Evolutionary conservation across 64 coral and sea anemone species (phyloP).

Genomic region (Stylophora pistillata): DNA sequence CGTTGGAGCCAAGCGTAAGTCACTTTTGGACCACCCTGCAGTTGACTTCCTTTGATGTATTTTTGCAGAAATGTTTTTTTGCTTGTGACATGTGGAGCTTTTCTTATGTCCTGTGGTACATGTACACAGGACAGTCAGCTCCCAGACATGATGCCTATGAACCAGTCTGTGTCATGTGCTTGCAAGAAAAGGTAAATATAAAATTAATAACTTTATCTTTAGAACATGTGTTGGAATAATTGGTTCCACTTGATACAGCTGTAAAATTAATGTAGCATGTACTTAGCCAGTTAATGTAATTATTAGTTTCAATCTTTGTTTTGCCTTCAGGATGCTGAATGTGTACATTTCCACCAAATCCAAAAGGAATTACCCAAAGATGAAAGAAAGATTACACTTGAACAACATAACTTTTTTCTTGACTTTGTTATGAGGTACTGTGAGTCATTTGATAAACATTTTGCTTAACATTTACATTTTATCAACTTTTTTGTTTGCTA

Average conservation of each 20-base stretch:
- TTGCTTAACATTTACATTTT: background rate
- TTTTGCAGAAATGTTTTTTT: constrained; percentile 28
- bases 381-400: constrained; percentile 6
- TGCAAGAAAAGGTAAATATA: background rate
- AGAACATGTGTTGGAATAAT: no score
- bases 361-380: background rate
- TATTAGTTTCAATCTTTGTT: background rate
- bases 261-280: no score
- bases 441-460: background rate
- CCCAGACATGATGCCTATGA: background rate
- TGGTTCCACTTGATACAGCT: no score
- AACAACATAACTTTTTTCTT: constrained; percentile 17
- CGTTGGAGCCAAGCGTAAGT: no score
- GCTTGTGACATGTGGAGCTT: constrained; percentile 82
- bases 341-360: constrained; percentile 15
- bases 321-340: background rate
- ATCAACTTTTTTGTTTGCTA: background rate
- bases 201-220: no score
- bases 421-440: background rate
- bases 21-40: background rate
- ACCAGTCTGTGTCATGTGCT: constrained; percentile 19
- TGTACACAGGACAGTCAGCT: constrained; percentile 45
- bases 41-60: background rate
- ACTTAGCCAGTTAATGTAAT: no score
- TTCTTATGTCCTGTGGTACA: constrained; percentile 63